Evolutionary conservation across 2,113 vertebrate genomes (phyloP), one percentile per base, ranked within the genome.

Genomic region (Mesitornis unicolor): DNA sequence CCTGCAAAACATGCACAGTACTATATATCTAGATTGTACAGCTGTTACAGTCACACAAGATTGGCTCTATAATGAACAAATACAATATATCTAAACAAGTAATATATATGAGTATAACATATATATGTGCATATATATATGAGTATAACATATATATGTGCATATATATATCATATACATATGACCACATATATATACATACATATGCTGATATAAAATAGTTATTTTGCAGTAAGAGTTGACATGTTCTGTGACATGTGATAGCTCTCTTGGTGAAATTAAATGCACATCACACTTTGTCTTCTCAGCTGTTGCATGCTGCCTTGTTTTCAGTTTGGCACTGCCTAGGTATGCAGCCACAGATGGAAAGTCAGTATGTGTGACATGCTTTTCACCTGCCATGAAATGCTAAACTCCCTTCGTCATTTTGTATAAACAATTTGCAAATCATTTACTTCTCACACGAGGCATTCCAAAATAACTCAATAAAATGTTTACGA

Each of bases 391-490:
- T 89, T 95, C 48, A 93, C 84, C 73, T 89, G 65, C 61, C 61
- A 47, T 63, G 26, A 85, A 95, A 77, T 47, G n/a, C 64, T 84
- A 57, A 93, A 89, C 45, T 78, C 33, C 17, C 54, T 87, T 47
- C 1, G 1, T 70, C 25, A 53, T 79, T 89, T 92, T 50, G 51
- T 69, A 65, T 50, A 73, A 95, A 54, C 13, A 76, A 65, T 96
- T 93, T 79, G 31, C n/a, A 79, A 85, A 76, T 71, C 14, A 24
- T 77, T 95, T 84, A 88, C 76, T 57, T 89, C 35, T 80, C 51
- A 75, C 20, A 48, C 1, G 36, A 21, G 22, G 28, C 84, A 80
- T 74, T 93, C 22, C 54, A 87, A 95, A 95, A 73, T 61, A 96
- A 40, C 74, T 91, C 77, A 33, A 6, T 78, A 93, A 89, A 84